Base-by-base conservation (phyloP, 2,888 invertebrate genomes). In the Sycophila texana region DNA sequence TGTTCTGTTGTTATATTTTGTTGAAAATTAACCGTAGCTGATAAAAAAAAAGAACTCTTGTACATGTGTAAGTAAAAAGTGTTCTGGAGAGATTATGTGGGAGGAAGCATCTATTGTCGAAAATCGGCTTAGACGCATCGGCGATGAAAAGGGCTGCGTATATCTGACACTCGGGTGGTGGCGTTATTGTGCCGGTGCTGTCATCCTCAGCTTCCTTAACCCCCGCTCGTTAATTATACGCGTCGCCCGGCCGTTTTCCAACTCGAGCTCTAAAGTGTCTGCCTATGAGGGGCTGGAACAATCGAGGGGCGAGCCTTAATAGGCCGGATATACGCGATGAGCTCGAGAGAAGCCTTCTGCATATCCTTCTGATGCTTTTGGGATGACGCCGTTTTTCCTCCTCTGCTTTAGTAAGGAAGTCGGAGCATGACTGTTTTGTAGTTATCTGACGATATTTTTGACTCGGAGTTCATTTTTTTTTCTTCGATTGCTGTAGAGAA, bases 181-280 rank as follows among this genome's bases (percentile, higher is more conserved):
- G 39, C 39, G 39, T 39, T 39, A n/a, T 30, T 47, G 10, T 18
- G 39, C 74, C 49, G 58, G 72, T 7, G 39, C 89, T 89, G 90
- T 89, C 90, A 90, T 87, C 86, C 86, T 88, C 89, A 90, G 90
- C 85, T 85, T 83, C 75, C 66, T 79, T 71, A 60, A 70, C 63
- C 65, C 73, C 85, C 87, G 85, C 87, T 89, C 89, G 90, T 89
- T 90, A 90, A 90, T 90, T 89, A 89, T 87, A 83, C 83, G 39
- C 39, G 84, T 84, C 83, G 76, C 83, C 81, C 78, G 65, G 63
- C 71, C 18, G 66, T 67, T 61, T 76, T 74, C 79, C 79, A 39
- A 65, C 78, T 74, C 76, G 67, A 51, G 53, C 20, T 22, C 30
- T 47, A 80, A 81, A 80, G 82, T 74, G 61, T 61, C 39, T 39